These are phyloP conservation scores for Notarius lentiginosus DNA, from an alignment of 2,113 vertebrate species.

Conservation along the genomic window DNA sequence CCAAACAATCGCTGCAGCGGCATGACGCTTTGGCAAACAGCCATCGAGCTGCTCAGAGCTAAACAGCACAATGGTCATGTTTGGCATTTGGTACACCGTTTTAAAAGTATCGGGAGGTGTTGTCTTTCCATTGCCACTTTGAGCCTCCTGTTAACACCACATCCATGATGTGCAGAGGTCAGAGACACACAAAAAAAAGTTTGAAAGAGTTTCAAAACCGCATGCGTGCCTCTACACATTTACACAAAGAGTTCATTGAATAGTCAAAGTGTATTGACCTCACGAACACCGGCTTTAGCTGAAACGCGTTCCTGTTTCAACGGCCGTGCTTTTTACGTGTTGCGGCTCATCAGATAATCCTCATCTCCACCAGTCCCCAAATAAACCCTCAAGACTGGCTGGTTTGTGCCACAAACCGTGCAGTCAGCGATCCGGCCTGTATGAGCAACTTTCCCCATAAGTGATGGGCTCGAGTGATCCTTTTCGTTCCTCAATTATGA, in stretches of 20 bases:
- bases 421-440: background rate
- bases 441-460: background rate
- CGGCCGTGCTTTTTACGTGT: background rate
- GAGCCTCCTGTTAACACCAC: background rate
- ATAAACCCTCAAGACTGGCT: background rate
- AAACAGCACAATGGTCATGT: conserved; percentile 46
- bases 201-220: background rate
- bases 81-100: conserved; percentile 41
- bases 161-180: background rate
- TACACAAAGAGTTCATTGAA: background rate
- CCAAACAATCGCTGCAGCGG: conserved; percentile 23
- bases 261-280: background rate
- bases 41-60: conserved; percentile 37
- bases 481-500: background rate
- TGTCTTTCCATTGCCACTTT: background rate
- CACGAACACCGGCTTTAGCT: background rate
- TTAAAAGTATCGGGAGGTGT: background rate
- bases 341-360: background rate
- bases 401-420: background rate
- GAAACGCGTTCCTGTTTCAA: background rate
- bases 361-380: background rate
- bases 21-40: conserved; percentile 37
- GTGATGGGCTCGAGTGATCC: background rate
- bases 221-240: background rate
- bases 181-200: background rate